Evolutionary conservation across 2,113 vertebrate species (phyloP), one percentile per base, ranked within the genome.

Genomic region (Syngnathoides biaculeatus): DNA sequence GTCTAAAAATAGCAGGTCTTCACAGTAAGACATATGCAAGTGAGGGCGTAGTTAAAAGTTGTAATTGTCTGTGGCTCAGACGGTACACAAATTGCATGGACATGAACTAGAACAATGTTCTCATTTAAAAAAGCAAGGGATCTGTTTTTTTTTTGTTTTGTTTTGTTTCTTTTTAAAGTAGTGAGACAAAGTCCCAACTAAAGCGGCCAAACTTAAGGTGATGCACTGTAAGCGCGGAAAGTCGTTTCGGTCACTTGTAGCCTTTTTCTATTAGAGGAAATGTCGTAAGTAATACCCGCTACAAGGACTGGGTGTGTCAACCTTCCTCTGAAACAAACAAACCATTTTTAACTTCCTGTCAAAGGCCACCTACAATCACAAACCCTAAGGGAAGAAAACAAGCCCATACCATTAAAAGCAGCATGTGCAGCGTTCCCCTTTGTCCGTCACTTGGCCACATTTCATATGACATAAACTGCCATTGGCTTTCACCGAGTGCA

Each of bases 261-360:
- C 73, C 48, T 8, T 86, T 90, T 92, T 92, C 89, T 92, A 90
- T 92, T 87, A 91, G 90, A 92, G 91, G 92, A 92, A 92, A 89
- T 90, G 90, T 90, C 84, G 87, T 88, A 89, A 92, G 89, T 92
- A 90, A 90, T 90, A 91, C 83, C 83, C 85, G 88, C 89, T 90
- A 90, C 89, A 91, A 91, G 88, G 87, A 78, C 87, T 90, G 92
- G 92, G 92, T 90, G 92, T 91, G 92, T 90, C 90, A 79, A 79
- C 84, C 89, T 92, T 93, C 89, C 91, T 90, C 84, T 92, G 90
- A 92, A 92, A 93, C 91, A 93, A 92, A 93, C 92, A 93, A 92
- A 90, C 90, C 88, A 90, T 91, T 92, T 92, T 91, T 90, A 86
- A 92, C 91, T 93, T 93, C 92, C 91, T 92, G 89, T 82, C 75